Conservation (phyloP, 2,888 invertebrate species). For the Ophioninae sp. region DNA sequence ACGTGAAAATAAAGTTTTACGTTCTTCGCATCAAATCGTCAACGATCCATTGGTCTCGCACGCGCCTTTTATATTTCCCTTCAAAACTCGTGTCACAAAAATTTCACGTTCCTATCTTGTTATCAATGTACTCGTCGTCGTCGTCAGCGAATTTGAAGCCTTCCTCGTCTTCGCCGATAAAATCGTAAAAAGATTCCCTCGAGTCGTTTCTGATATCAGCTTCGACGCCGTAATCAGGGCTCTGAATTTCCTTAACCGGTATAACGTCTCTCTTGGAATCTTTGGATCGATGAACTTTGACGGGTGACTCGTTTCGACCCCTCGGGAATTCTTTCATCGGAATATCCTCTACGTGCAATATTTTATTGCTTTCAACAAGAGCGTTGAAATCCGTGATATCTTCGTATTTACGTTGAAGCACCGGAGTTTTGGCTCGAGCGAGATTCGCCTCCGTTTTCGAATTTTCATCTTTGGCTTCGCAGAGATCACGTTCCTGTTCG, state of each 20-base stretch:
- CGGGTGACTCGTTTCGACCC: slow-evolving; percentile 70
- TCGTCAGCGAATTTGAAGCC: slow-evolving; percentile 77
- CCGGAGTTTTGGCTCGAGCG: slow-evolving; percentile 61
- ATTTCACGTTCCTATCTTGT: slow-evolving; percentile 71
- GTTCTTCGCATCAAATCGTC: not conserved
- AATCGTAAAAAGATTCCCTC: slow-evolving; percentile 74
- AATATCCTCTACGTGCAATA: slow-evolving; percentile 67
- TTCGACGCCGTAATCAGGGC: slow-evolving; percentile 75
- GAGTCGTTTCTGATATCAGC: slow-evolving; percentile 70
- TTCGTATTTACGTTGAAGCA: slow-evolving; percentile 62
- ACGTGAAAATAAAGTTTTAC: not conserved
- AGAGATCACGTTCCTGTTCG: slow-evolving; percentile 57
- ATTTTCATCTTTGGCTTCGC: slow-evolving; percentile 58
- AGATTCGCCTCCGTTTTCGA: slow-evolving; percentile 40
- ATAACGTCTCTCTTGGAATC: slow-evolving; percentile 64
- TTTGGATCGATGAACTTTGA: slow-evolving; percentile 68
- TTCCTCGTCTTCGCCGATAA: slow-evolving; percentile 74
- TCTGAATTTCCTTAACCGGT: slow-evolving; percentile 69
- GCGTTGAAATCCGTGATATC: slow-evolving; percentile 66
- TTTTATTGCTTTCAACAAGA: slow-evolving; percentile 59
- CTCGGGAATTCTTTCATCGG: slow-evolving; percentile 74
- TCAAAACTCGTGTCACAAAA: not conserved
- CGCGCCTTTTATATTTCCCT: not conserved
- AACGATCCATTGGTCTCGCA: not conserved
- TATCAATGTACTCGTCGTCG: slow-evolving; percentile 76